phyloP scores from a whole-genome alignment of 2,113 vertebrate species.

The Malurus alboscapulatus region DNA sequence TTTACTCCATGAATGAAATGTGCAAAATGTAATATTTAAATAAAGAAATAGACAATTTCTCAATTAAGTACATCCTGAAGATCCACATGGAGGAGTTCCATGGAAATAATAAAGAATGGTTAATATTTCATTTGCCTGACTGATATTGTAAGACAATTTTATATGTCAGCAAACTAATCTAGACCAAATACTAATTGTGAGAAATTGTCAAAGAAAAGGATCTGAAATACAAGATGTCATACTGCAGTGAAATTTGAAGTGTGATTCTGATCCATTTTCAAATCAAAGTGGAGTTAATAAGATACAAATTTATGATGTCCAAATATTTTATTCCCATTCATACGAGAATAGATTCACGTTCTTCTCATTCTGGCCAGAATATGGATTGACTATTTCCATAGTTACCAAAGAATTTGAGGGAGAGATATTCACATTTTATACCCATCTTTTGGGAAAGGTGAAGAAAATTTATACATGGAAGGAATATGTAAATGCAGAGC shows the following conservation, averaged over 20 bases:
- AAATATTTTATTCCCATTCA: not conserved
- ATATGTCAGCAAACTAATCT: not conserved
- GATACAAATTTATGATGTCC: not conserved
- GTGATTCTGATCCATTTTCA: not conserved
- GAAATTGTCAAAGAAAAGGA: not conserved
- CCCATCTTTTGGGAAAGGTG: not conserved
- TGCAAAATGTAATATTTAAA: not conserved
- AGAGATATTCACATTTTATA: not conserved
- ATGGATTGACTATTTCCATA: not conserved
- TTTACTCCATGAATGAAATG: not conserved
- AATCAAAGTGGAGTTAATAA: not conserved
- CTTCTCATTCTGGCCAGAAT: not conserved
- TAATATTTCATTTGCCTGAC: not conserved
- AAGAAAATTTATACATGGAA: not conserved
- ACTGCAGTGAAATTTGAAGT: not conserved
- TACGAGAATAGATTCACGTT: not conserved
- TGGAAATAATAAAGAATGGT: not conserved
- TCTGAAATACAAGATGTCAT: not conserved
- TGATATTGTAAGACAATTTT: not conserved
- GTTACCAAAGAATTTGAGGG: not conserved
- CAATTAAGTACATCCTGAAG: not conserved
- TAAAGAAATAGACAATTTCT: not conserved
- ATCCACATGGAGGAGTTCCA: not conserved
- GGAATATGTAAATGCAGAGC: not conserved
- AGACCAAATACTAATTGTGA: not conserved